Evolutionary conservation across 2,113 vertebrate genomes (phyloP).

Genomic region (Varanus komodoensis): DNA sequence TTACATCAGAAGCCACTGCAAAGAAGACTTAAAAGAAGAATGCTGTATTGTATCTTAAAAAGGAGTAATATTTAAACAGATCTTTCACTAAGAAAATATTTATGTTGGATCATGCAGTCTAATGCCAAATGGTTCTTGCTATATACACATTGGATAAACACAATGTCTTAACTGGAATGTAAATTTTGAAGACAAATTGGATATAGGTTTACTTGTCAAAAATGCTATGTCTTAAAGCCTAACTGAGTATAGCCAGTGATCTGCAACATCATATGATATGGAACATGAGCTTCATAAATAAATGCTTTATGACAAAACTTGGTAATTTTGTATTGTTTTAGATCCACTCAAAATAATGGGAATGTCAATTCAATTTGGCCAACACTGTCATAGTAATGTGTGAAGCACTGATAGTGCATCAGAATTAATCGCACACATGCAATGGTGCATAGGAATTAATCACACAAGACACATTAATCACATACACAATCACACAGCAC

Average conservation of each 20-base stretch:
- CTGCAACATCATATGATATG: not conserved
- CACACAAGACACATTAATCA: too few relatives aligned
- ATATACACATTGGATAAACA: conserved; percentile 3
- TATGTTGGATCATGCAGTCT: not conserved
- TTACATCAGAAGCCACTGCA: not conserved
- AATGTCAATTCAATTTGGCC: not conserved
- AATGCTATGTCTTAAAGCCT: not conserved
- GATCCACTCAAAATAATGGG: not conserved
- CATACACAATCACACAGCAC: too few relatives aligned
- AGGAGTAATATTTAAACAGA: not conserved
- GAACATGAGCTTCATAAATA: not conserved
- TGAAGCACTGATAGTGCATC: too few relatives aligned
- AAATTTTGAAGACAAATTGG: conserved; percentile 31
- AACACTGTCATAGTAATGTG: too few relatives aligned
- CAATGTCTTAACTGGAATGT: conserved; percentile 17
- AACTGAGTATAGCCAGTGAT: not conserved
- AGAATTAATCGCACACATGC: too few relatives aligned
- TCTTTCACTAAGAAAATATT: not conserved
- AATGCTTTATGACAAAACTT: not conserved
- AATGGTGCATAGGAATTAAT: too few relatives aligned
- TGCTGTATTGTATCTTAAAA: not conserved
- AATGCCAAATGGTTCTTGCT: not conserved
- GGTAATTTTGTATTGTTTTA: not conserved
- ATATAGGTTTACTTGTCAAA: conserved; percentile 24
- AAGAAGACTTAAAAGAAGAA: not conserved